phyloP scores from a whole-genome alignment of 64 coral and sea anemone species.

The Stylophora pistillata region DNA sequence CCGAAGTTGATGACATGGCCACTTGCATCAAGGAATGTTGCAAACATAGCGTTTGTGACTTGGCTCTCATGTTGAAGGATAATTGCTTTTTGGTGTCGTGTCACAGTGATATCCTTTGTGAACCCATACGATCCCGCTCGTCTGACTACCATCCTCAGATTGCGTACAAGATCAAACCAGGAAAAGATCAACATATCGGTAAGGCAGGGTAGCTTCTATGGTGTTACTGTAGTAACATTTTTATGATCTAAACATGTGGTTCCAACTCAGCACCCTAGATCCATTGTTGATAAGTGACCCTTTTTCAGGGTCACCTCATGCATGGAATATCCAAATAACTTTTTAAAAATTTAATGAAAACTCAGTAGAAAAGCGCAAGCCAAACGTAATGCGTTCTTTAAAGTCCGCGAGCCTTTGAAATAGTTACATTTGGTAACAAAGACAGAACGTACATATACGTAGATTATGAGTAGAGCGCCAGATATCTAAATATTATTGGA shows the following conservation, averaged over 20 bases:
- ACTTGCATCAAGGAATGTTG: conserved; percentile 66
- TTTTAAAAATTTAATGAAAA: not conserved
- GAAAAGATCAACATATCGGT: conserved; percentile 1
- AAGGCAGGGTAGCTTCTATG: not conserved
- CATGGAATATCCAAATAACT: too few relatives aligned
- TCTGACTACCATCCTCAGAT: conserved; percentile 33
- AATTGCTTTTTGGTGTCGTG: conserved; percentile 75
- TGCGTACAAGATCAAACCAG: conserved; percentile 33
- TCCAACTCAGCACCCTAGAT: too few relatives aligned
- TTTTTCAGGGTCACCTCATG: too few relatives aligned
- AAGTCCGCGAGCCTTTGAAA: too few relatives aligned
- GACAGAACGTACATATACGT: too few relatives aligned
- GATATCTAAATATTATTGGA: too few relatives aligned
- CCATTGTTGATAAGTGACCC: too few relatives aligned
- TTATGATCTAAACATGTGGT: too few relatives aligned
- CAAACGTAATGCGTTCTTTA: too few relatives aligned
- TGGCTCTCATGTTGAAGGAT: conserved; percentile 72
- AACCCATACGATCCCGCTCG: conserved; percentile 39
- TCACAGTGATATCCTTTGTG: conserved; percentile 32
- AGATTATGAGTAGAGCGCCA: too few relatives aligned
- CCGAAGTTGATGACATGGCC: conserved; percentile 26
- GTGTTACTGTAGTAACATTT: too few relatives aligned
- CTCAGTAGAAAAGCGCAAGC: not conserved
- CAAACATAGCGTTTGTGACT: conserved; percentile 62
- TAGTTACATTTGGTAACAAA: too few relatives aligned